These are phyloP conservation scores for Xanthia icteritia DNA, from an alignment of 2,888 invertebrate genomes.

Conservation along the genomic window DNA sequence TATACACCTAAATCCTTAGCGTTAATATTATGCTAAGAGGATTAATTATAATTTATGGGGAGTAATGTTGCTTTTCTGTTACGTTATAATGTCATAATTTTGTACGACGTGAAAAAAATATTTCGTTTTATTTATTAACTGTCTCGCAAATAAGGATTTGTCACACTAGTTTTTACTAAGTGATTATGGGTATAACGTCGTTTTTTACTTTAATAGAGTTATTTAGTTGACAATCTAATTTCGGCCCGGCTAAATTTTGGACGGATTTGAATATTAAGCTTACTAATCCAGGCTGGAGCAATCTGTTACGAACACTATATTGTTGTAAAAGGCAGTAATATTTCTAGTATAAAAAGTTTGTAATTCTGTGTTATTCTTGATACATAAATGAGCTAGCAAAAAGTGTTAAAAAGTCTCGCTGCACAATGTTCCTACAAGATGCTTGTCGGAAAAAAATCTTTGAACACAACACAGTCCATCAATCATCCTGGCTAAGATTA, in stretches of 20 bases:
- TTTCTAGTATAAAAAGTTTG: neutral
- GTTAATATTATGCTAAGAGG: constrained; percentile 84
- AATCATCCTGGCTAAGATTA: constrained; percentile 69
- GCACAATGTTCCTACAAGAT: constrained; percentile 30
- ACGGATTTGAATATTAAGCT: constrained; percentile 54
- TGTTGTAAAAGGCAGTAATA: constrained; percentile 1
- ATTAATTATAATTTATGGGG: constrained; percentile 84
- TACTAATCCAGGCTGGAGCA: constrained; percentile 34
- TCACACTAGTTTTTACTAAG: constrained; percentile 54
- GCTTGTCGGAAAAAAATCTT: constrained; percentile 45
- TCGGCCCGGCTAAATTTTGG: constrained; percentile 31
- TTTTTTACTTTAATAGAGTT: constrained; percentile 55
- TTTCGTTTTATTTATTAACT: constrained; percentile 43
- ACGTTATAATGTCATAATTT: constrained; percentile 78
- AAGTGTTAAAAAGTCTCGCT: constrained; percentile 8
- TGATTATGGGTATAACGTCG: constrained; percentile 43
- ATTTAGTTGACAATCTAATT: constrained; percentile 55
- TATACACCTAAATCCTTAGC: constrained; percentile 79
- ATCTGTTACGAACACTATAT: constrained; percentile 20
- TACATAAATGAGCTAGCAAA: constrained; percentile 26
- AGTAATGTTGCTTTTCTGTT: constrained; percentile 76
- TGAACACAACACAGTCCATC: constrained; percentile 55
- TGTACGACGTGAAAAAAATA: constrained; percentile 42
- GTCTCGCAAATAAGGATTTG: constrained; percentile 64
- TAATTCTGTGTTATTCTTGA: neutral